Base-by-base conservation (phyloP, 2,888 invertebrate species). In the Alsophila aescularia region DNA sequence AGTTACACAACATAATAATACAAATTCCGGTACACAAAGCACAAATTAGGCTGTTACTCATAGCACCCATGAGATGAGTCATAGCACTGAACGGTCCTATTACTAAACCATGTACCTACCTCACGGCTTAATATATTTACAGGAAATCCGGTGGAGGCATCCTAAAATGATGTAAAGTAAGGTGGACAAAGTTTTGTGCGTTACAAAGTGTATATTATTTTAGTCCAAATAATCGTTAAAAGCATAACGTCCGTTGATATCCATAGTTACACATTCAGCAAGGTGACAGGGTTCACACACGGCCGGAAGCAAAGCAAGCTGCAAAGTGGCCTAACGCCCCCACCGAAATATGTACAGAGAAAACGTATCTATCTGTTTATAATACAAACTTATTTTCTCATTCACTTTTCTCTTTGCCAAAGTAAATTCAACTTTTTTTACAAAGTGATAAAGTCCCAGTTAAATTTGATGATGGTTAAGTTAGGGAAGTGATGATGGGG, bases 281-380 rank as follows among this genome's bases (percentile, higher is more conserved):
- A 87, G 85, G 87, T 86, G 86, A 80, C 83, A 81, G 61, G 58
- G 68, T 84, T 84, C 87, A 84, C 85, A 86, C 79, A 80, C 75
- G 68, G 70, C 83, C 87, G 88, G 87, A 89, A 85, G 74, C 72
- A 60, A 59, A 64, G 77, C 86, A 88, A 88, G 88, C 87, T 90
- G 90, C 87, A 80, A 79, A 76, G 79, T 79, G 74, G 71, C 75
- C 76, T 67, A n/a, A 62, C 74, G 55, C 70, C 75, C 73, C 67
- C 62, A 56, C 52, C 29, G 45, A 55, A 53, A 60, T 64, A 57
- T 63, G 56, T 66, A 65, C 61, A 63, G 58, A 49, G 57, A 61
- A 56, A 62, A 64, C 59, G 63, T 60, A 58, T 54, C 62, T 55
- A 15, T 56, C 56, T n/a, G n/a, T n/a, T n/a, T n/a, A n/a, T 48